Percentiles rank a stretch among this genome's conserved stretches.
These are phyloP conservation scores for Crotalus viridis DNA, from an alignment of 2,113 vertebrate species.

Conservation along the genomic window DNA sequence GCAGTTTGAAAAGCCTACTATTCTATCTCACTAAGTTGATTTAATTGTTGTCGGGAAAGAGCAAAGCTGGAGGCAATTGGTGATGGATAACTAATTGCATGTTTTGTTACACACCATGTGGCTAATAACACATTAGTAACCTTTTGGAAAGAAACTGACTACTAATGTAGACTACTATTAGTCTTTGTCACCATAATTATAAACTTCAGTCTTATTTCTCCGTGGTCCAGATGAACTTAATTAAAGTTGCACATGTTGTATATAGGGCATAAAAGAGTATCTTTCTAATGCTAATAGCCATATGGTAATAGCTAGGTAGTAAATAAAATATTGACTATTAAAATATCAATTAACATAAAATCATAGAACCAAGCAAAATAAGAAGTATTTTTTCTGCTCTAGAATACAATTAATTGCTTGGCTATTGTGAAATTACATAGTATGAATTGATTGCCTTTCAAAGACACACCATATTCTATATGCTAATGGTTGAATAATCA, in stretches of 20 bases:
- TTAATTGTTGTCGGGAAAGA: constrained; percentile 37
- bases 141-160: constrained; percentile 59
- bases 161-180: constrained; percentile 53
- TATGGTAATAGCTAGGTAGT: constrained; percentile 48
- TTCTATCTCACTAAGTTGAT: constrained; percentile 31
- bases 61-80: constrained; percentile 48
- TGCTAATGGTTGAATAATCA: not conserved
- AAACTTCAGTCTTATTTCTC: constrained; percentile 54
- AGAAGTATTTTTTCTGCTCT: constrained; percentile 40
- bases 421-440: constrained; percentile 60
- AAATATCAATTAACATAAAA: constrained; percentile 56
- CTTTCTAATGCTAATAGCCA: constrained; percentile 47
- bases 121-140: constrained; percentile 62
- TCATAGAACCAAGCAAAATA: constrained; percentile 62
- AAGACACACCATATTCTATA: constrained; percentile 39
- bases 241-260: constrained; percentile 15
- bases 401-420: constrained; percentile 52
- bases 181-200: constrained; percentile 55
- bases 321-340: constrained; percentile 42
- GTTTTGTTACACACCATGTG: constrained; percentile 40
- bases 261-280: constrained; percentile 37
- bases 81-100: constrained; percentile 61
- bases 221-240: constrained; percentile 50
- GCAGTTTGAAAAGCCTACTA: not conserved
- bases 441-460: constrained; percentile 20